Evolutionary conservation across 1,140 invertebrate species (phyloP).

Genomic region (Dufourea novaeangliae): DNA sequence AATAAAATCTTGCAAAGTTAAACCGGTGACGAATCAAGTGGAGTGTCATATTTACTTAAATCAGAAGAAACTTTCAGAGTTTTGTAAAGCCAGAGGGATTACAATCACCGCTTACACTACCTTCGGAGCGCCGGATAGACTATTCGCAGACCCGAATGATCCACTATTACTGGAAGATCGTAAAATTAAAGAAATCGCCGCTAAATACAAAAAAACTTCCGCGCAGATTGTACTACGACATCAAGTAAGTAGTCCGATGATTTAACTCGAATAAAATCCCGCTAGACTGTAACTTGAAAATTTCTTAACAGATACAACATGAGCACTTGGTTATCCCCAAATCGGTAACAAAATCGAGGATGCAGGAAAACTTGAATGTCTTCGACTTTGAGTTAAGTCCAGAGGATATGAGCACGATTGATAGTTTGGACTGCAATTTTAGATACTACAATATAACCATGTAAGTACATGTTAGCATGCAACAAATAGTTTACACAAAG

Average conservation of each 20-base stretch:
- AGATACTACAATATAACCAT: not conserved
- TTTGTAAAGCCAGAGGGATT: constrained; percentile 84
- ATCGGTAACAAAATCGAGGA: constrained; percentile 2
- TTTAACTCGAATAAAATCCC: too few relatives aligned
- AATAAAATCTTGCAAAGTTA: constrained; percentile 84
- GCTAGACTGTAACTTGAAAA: not conserved
- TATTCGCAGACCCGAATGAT: constrained; percentile 88
- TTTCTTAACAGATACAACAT: constrained; percentile 5
- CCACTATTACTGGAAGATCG: constrained; percentile 85
- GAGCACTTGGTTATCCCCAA: constrained; percentile 17
- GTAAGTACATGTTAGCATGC: constrained; percentile 3
- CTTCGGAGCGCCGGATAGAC: constrained; percentile 84
- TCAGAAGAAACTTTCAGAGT: constrained; percentile 85
- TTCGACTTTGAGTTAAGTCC: constrained; percentile 4
- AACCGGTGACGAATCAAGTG: constrained; percentile 91
- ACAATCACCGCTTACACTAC: constrained; percentile 88
- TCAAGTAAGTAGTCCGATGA: too few relatives aligned
- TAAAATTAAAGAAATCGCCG: constrained; percentile 84
- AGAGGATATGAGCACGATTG: not conserved
- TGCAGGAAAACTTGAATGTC: constrained; percentile 8
- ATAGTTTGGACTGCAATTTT: not conserved
- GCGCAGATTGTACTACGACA: constrained; percentile 85
- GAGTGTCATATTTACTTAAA: constrained; percentile 90
- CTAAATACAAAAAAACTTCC: constrained; percentile 87
- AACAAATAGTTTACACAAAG: too few relatives aligned